phyloP scores from a whole-genome alignment of 2,888 invertebrate species.

The Drymonia ruficornis region DNA sequence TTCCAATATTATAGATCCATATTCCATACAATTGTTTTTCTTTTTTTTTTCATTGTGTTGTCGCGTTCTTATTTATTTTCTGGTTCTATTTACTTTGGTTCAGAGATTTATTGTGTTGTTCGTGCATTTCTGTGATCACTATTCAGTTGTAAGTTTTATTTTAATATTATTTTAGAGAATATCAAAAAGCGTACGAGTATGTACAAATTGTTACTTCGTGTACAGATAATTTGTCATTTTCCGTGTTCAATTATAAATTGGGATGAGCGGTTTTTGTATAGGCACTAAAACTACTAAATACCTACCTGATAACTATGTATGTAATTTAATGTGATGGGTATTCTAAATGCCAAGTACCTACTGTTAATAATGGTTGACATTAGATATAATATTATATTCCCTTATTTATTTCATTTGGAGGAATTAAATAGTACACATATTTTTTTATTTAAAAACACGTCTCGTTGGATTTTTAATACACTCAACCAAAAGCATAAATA shows the following conservation, averaged over 20 bases:
- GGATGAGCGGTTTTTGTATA: slow-evolving; percentile 22
- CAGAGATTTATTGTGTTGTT: slow-evolving; percentile 66
- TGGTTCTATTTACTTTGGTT: slow-evolving; percentile 47
- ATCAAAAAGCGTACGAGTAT: slow-evolving; percentile 55
- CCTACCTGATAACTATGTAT: slow-evolving; percentile 19
- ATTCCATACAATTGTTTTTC: slow-evolving; percentile 54
- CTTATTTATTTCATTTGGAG: slow-evolving; percentile 4
- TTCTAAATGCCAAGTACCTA: slow-evolving; percentile 19
- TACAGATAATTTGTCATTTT: slow-evolving; percentile 6
- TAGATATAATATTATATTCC: slow-evolving; percentile 8
- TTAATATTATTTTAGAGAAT: slow-evolving; percentile 53
- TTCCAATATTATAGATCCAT: slow-evolving; percentile 41
- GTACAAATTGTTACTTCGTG: slow-evolving; percentile 59
- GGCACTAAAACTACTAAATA: slow-evolving; percentile 18
- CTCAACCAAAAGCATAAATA: neutral
- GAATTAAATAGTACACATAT: neutral
- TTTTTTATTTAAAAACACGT: slow-evolving; percentile 15
- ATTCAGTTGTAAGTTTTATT: slow-evolving; percentile 66
- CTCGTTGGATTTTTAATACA: neutral
- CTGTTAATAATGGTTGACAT: slow-evolving; percentile 21
- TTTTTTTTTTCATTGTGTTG: slow-evolving; percentile 40
- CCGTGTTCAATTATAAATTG: slow-evolving; percentile 30
- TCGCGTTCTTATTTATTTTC: slow-evolving; percentile 55
- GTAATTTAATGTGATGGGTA: slow-evolving; percentile 12
- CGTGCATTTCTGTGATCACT: slow-evolving; percentile 81